A percentile compares a stretch with the other conserved stretches of the same genome.
Conservation (phyloP, 35 echinoderm and acorn worm species). For the Amphiura filiformis region DNA sequence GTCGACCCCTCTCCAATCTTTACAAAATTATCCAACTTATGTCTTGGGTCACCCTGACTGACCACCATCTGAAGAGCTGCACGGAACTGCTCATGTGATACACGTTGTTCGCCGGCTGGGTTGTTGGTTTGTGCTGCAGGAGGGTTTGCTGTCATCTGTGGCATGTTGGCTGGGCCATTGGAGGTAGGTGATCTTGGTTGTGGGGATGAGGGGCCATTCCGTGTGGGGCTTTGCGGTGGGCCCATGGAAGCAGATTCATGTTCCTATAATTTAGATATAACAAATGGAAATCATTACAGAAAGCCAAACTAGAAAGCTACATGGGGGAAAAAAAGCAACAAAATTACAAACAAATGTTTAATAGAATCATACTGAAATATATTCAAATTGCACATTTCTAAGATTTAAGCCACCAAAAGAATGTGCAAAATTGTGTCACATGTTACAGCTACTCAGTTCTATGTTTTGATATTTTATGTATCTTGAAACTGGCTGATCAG, state of each 20-base stretch:
- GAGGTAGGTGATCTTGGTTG: neutral
- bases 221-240: neutral
- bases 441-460: no score
- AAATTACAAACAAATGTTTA: no score
- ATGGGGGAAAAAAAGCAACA: neutral
- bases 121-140: slow-evolving; percentile 32
- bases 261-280: neutral
- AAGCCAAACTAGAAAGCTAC: neutral
- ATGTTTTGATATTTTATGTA: no score
- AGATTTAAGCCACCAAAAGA: no score
- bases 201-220: slow-evolving; percentile 22
- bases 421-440: no score
- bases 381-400: no score
- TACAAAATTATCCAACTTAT: slow-evolving; percentile 85
- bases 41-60: slow-evolving; percentile 79
- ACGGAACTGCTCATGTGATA: slow-evolving; percentile 97
- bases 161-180: slow-evolving; percentile 15
- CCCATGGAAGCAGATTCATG: slow-evolving; percentile 1
- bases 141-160: slow-evolving; percentile 15
- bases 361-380: no score
- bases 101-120: slow-evolving; percentile 73
- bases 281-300: no score
- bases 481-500: no score
- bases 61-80: slow-evolving; percentile 93
- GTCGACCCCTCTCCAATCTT: slow-evolving; percentile 99